Conservation (phyloP, 2,113 vertebrate species). For the Oxyruncus cristatus region DNA sequence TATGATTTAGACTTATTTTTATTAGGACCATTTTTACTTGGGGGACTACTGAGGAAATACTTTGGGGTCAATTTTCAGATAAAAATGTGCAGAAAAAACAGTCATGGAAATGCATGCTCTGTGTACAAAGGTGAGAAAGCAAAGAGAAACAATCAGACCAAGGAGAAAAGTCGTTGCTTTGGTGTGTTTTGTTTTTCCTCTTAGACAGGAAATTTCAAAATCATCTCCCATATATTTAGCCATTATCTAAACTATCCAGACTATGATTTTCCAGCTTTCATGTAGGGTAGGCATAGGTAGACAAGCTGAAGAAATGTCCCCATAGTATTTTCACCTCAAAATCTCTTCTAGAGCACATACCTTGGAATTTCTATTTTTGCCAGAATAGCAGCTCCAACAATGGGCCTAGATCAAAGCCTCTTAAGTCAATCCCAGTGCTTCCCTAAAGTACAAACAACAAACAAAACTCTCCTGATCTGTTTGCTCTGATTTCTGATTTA, state of each 20-base stretch:
- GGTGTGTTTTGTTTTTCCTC: not conserved
- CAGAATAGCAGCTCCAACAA: not conserved
- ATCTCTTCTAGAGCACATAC: not conserved
- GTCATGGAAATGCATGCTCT: fast-evolving
- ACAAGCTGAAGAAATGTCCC: not conserved
- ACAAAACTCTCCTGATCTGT: not conserved
- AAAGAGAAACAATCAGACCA: not conserved
- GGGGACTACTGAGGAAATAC: not conserved
- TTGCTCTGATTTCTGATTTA: conserved; percentile 10
- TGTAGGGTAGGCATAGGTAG: not conserved
- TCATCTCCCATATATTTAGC: not conserved
- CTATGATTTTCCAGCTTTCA: not conserved
- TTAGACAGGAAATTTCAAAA: not conserved
- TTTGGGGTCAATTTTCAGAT: not conserved
- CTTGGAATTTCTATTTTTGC: not conserved
- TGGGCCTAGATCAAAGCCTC: not conserved
- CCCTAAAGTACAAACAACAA: conserved; percentile 7
- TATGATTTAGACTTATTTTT: not conserved
- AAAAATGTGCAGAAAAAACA: not conserved
- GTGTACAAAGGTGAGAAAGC: not conserved
- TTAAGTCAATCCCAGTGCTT: not conserved
- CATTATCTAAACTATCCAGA: not conserved
- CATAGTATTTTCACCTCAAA: not conserved
- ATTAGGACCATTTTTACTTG: not conserved
- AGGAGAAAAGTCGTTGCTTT: not conserved